Base-by-base conservation (phyloP, 2,888 invertebrate species). In the Mythimna albipuncta region DNA sequence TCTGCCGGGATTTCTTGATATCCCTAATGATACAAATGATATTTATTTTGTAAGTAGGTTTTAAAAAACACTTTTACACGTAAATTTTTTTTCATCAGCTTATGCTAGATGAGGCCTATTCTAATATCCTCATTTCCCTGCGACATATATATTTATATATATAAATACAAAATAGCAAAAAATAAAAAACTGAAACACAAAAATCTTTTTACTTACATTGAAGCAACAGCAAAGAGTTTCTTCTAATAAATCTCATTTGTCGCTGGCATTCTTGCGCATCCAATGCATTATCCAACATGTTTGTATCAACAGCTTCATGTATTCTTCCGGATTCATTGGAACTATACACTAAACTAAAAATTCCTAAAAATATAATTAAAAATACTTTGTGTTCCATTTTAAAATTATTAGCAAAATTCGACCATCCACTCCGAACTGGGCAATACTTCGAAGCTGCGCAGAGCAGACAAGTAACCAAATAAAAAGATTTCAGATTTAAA, bases 241-340 rank as follows among this genome's bases (percentile, higher is more conserved):
- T 61, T 72, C 82, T 64, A 11, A 82, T 74, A 58, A 52, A 52
- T 61, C 44, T 50, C 1, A 82, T 44, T 74, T 82, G 82, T 0
- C 85, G 85, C 1, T 59, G 58, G 35, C 82, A 82, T 57, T 82
- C 82, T 32, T 72, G 50, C 3, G 82, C 77, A 74, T 82, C 74
- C 50, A 82, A 72, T 2, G 61, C 85, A 47, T 59, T 26, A 19
- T 80, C 81, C 35, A 80, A 41, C 35, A 83, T 57, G 52, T 35
- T 64, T n/a, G 65, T n/a, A 21, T 80, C 68, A 4, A 80, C 16
- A 7, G 75, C 68, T 57, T 21, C 52, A 62, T 64, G 26, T 32
- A 50, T 62, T 55, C 41, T 67, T 58, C 6, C 54, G 13, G 54
- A 26, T 62, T 64, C 66, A 47, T 83, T 58, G 11, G 35, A 72